Evolutionary conservation across 2,797 vertebrate genomes (phyloP).

Genomic region (Caiman crocodilus): DNA sequence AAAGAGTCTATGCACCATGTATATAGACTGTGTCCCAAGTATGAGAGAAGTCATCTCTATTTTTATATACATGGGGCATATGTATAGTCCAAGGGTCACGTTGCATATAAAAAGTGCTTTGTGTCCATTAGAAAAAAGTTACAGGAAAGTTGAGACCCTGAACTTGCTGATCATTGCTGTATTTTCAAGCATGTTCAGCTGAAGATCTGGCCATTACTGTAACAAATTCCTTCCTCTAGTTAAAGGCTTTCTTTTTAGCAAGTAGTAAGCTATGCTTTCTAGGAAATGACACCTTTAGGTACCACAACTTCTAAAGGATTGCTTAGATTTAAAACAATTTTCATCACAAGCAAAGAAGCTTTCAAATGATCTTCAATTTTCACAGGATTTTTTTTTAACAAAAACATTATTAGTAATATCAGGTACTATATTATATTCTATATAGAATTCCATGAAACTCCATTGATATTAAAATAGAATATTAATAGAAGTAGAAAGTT

Average conservation of each 20-base stretch:
- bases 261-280: not conserved
- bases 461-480: not conserved
- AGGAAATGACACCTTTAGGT: not conserved
- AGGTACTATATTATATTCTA: not conserved
- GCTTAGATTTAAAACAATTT: conserved; percentile 18
- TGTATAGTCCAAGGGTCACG: conserved; percentile 59
- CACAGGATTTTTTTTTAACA: not conserved
- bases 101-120: not conserved
- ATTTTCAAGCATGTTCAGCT: not conserved
- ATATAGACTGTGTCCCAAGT: conserved; percentile 44
- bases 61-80: conserved; percentile 60
- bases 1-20: conserved; percentile 59
- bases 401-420: not conserved
- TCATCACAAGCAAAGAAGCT: not conserved
- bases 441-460: not conserved
- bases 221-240: not conserved
- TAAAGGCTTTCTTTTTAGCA: not conserved
- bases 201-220: not conserved
- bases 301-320: conserved; percentile 19
- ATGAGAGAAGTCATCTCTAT: conserved; percentile 66
- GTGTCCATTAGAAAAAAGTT: not conserved
- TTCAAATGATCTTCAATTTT: not conserved
- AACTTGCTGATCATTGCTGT: not conserved
- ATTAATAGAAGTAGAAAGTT: not conserved
- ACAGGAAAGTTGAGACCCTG: not conserved